phyloP scores from a whole-genome alignment of 2,888 invertebrate species.

The Cataglyphis altisquamis region DNA sequence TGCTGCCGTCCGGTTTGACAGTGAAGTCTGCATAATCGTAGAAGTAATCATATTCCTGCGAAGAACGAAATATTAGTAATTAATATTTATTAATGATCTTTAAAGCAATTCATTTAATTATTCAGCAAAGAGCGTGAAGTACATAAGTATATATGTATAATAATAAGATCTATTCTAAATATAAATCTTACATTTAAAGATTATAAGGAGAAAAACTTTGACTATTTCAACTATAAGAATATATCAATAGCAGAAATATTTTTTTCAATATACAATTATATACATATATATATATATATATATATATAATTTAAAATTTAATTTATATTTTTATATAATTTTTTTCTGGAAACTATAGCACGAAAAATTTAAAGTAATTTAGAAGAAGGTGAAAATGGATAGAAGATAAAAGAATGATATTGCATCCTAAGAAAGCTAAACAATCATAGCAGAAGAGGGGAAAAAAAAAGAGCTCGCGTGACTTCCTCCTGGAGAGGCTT shows the following conservation, averaged over 20 bases:
- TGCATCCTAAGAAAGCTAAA: not conserved
- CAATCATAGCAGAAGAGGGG: not conserved
- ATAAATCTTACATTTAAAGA: not conserved
- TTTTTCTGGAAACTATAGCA: not conserved
- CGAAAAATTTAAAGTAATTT: not conserved
- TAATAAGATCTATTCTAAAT: not conserved
- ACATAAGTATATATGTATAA: not conserved
- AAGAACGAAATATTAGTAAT: constrained; percentile 69
- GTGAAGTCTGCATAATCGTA: constrained; percentile 92
- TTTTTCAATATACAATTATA: not conserved
- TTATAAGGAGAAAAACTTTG: not conserved
- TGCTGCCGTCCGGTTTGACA: constrained; percentile 87
- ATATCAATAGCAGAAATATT: not conserved
- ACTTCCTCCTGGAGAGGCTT: not conserved
- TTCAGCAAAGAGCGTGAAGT: not conserved
- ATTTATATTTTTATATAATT: not conserved
- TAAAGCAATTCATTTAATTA: constrained; percentile 1
- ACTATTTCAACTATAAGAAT: not conserved
- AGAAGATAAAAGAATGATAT: not conserved
- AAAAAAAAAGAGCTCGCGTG: not conserved
- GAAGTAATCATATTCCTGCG: constrained; percentile 91
- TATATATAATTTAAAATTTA: not conserved
- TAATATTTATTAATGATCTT: constrained; percentile 4
- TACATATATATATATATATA: too few relatives aligned
- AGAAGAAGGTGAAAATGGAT: not conserved